These are phyloP conservation scores for Tylochromis polylepis DNA, from an alignment of 2,113 vertebrate species.

Conservation along the genomic window DNA sequence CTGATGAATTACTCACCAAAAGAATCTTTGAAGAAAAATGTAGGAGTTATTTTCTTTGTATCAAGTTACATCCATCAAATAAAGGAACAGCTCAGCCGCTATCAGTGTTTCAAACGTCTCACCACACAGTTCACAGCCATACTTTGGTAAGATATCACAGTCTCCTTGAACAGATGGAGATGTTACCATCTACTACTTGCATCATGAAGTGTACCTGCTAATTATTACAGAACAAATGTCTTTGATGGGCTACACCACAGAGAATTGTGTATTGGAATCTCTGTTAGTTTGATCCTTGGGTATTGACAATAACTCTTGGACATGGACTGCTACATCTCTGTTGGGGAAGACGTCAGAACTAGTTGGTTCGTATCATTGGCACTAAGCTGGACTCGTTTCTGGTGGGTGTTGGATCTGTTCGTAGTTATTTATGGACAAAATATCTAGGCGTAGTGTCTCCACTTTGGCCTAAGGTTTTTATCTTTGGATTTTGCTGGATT, in stretches of 20 bases:
- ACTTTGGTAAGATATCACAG: neutral
- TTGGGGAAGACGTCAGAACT: neutral
- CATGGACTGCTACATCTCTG: neutral
- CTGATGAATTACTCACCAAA: neutral
- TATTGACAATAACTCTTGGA: neutral
- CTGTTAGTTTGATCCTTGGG: neutral
- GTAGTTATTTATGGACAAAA: neutral
- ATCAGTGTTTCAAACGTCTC: neutral
- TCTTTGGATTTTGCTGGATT: neutral
- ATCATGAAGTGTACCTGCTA: neutral
- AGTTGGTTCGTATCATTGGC: neutral
- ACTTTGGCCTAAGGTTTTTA: neutral
- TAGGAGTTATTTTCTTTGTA: neutral
- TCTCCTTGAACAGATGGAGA: neutral
- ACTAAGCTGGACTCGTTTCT: neutral
- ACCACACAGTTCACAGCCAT: rapidly evolving
- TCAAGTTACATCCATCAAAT: neutral
- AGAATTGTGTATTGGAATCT: neutral
- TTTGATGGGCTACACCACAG: neutral
- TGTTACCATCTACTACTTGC: neutral
- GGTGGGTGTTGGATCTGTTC: neutral
- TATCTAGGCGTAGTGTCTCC: too few relatives aligned
- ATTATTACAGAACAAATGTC: neutral
- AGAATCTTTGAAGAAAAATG: neutral
- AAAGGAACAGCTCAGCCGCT: neutral